Percentiles rank a stretch among this genome's conserved stretches.
Evolutionary conservation across 2,888 invertebrate species (phyloP).

Genomic region (Macrosoma leucophasiata): DNA sequence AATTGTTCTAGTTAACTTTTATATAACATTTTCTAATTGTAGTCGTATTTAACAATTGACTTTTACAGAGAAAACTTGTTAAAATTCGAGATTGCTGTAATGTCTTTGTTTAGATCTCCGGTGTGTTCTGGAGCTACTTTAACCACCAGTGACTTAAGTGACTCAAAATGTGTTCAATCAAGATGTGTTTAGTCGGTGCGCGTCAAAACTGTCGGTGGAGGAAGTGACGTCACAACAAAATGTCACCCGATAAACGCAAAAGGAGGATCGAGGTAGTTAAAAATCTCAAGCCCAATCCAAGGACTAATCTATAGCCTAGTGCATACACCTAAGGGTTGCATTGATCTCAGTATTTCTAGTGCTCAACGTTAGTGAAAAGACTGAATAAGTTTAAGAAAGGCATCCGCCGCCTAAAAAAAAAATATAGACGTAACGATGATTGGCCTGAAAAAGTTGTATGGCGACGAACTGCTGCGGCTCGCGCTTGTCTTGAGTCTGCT

Average conservation of each 20-base stretch:
- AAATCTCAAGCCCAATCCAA: slow-evolving; percentile 27
- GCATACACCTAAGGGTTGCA: slow-evolving; percentile 15
- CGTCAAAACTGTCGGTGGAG: slow-evolving; percentile 20
- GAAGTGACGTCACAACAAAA: slow-evolving; percentile 52
- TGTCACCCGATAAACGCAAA: slow-evolving; percentile 66
- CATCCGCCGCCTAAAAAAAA: slow-evolving; percentile 15
- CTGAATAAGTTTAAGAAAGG: slow-evolving; percentile 30
- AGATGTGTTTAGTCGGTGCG: slow-evolving; percentile 31
- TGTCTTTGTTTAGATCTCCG: slow-evolving; percentile 14
- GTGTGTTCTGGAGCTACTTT: slow-evolving; percentile 28
- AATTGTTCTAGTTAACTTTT: slow-evolving; percentile 5
- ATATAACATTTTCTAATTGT: slow-evolving; percentile 3
- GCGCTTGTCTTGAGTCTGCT: slow-evolving; percentile 88
- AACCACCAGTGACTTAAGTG: slow-evolving; percentile 41
- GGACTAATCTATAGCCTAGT: slow-evolving; percentile 36
- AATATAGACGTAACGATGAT: slow-evolving; percentile 75
- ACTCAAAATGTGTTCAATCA: slow-evolving; percentile 37
- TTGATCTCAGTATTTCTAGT: slow-evolving; percentile 63
- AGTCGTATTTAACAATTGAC: slow-evolving; percentile 6
- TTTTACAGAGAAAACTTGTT: no score
- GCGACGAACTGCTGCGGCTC: slow-evolving; percentile 87
- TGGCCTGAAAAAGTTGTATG: slow-evolving; percentile 87
- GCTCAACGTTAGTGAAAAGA: slow-evolving; percentile 42
- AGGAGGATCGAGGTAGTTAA: slow-evolving; percentile 43
- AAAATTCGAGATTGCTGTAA: slow-evolving; percentile 23